Base-by-base conservation (phyloP, 2,888 invertebrate genomes). In the Eugnorisma glareosa region DNA sequence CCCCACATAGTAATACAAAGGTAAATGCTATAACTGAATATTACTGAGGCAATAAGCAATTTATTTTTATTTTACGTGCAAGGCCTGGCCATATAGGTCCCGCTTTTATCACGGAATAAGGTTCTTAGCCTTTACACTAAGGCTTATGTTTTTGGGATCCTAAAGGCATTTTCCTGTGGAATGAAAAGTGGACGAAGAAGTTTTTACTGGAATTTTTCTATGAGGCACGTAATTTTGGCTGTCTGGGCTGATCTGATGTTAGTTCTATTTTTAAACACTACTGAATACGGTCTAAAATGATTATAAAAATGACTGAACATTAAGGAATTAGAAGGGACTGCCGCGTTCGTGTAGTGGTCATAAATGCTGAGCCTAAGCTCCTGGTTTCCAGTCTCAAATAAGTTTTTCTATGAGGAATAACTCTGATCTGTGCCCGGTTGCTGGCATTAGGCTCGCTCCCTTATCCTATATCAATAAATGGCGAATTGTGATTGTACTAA, bases 1-100 rank as follows among this genome's bases (percentile, higher is more conserved):
- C 48, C 73, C 75, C 69, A 35, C 70, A 71, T 61, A 67, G 40
- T 80, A 77, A 74, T 78, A 76, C 63, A 37, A 74, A 83, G 67
- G 75, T 78, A 72, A 71, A 75, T 69, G 73, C 51, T 71, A 45
- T 79, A 74, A 84, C 69, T 83, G 78, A 75, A 85, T 85, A 81
- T 82, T 75, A 79, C 78, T 70, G 43, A 74, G 24, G 79, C 51
- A 72, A 85, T 82, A 85, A 87, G 85, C 79, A 85, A 81, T 87
- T 86, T 77, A 74, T 83, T 86, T 86, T 87, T 83, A 87, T 87
- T 85, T 82, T 77, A 87, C 61, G 67, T 73, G 54, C 64, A 61
- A 11, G 54, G 37, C 64, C 37, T 64, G 71, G 67, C 57, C 64
- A 54, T 72, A 54, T 68, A 73, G 74, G 73, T 72, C 59, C 77